phyloP scores from a whole-genome alignment of 2,113 vertebrate genomes.

The Oreochromis spilurus region DNA sequence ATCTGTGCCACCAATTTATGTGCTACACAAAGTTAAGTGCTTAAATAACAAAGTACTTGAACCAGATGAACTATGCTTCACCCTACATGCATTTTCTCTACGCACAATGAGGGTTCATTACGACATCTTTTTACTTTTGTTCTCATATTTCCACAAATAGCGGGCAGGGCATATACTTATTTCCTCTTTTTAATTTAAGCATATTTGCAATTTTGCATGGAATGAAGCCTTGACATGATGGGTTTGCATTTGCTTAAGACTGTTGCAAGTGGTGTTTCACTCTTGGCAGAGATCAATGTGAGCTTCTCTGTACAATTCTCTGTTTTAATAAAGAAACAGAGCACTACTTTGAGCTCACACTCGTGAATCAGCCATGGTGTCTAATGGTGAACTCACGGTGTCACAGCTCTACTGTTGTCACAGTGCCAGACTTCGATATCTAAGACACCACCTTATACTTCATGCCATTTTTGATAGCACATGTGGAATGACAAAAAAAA shows the following conservation, averaged over 20 bases:
- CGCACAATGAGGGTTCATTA: background rate
- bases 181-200: background rate
- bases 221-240: background rate
- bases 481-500: background rate
- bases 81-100: background rate
- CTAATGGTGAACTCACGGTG: background rate
- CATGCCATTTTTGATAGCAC: background rate
- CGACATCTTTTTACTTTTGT: background rate
- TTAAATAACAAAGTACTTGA: background rate
- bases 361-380: background rate
- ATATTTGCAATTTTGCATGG: background rate
- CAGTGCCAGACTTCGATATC: background rate
- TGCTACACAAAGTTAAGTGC: background rate
- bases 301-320: background rate
- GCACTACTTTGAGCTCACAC: background rate
- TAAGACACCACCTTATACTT: background rate
- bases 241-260: fast-evolving
- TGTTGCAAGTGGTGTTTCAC: background rate
- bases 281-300: background rate
- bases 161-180: fast-evolving
- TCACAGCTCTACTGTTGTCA: background rate
- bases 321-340: background rate
- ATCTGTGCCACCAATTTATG: background rate
- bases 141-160: background rate
- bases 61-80: constrained; percentile 6